Percentiles rank a stretch among this genome's conserved stretches.
Conservation (phyloP, 2,797 vertebrate species). For the Podarcis lilfordi region DNA sequence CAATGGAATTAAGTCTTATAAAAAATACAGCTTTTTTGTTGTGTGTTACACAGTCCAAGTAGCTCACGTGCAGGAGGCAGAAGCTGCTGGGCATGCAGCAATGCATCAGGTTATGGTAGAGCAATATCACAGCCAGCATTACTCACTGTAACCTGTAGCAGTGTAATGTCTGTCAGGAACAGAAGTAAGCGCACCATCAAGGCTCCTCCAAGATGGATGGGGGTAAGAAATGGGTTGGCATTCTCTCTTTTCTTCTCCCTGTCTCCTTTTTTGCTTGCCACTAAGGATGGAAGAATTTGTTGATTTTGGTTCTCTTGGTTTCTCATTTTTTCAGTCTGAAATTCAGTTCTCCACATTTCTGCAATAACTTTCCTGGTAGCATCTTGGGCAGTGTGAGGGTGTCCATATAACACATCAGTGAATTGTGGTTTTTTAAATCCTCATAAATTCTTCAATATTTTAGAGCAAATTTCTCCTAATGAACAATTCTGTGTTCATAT, state of each 20-base stretch:
- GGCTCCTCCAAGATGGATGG: neutral
- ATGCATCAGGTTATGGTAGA: neutral
- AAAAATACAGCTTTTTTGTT: neutral
- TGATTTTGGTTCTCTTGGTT: too few relatives aligned
- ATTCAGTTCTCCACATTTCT: too few relatives aligned
- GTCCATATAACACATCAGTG: too few relatives aligned
- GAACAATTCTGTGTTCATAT: too few relatives aligned
- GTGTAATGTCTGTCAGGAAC: neutral
- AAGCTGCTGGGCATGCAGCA: neutral
- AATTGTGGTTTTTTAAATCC: too few relatives aligned
- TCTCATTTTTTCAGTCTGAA: too few relatives aligned
- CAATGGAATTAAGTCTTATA: neutral
- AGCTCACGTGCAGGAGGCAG: neutral
- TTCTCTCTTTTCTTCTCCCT: neutral
- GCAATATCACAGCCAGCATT: neutral
- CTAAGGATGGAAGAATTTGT: too few relatives aligned
- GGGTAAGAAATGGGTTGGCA: neutral
- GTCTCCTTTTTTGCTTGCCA: neutral
- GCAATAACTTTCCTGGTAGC: too few relatives aligned
- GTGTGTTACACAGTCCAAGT: neutral
- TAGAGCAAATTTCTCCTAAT: too few relatives aligned
- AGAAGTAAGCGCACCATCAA: neutral
- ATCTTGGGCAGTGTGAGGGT: too few relatives aligned
- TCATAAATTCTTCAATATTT: too few relatives aligned
- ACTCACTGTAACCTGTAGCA: neutral